Evolutionary conservation across 2,113 vertebrate genomes (phyloP).

Genomic region (Pagrus major): DNA sequence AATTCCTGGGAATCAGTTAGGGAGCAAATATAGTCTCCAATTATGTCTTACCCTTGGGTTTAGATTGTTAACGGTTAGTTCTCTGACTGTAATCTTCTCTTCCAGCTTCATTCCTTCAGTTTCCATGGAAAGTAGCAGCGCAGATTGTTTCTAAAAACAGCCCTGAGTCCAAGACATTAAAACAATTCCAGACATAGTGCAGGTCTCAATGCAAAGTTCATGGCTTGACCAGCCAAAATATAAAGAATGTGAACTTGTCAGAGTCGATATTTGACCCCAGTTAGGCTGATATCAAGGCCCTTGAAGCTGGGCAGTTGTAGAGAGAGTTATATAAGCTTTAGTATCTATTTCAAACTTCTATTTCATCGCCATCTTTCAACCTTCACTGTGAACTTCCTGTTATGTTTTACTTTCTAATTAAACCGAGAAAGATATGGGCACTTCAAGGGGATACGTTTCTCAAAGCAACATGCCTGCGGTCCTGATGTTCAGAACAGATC

Average conservation of each 20-base stretch:
- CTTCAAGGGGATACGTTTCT: conserved; percentile 26
- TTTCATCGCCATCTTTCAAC: conserved; percentile 14
- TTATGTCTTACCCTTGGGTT: background rate
- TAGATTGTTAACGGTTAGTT: background rate
- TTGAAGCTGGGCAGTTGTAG: conserved; percentile 29
- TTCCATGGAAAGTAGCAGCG: background rate
- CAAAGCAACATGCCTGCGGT: background rate
- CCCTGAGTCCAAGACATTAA: background rate
- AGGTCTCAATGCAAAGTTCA: conserved; percentile 20
- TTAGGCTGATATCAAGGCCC: background rate
- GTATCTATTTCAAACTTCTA: conserved; percentile 27
- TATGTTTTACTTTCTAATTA: conserved; percentile 34
- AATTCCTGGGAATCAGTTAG: background rate
- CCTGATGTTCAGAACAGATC: background rate
- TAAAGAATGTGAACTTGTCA: conserved; percentile 6
- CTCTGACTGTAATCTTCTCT: background rate
- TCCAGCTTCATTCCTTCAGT: background rate
- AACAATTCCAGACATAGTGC: no score
- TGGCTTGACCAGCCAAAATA: conserved; percentile 9
- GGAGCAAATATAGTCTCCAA: background rate
- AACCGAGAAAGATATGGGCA: conserved; percentile 9
- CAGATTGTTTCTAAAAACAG: conserved; percentile 2
- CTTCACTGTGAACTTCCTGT: conserved; percentile 21
- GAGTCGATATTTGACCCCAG: background rate
- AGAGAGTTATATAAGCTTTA: conserved; percentile 14